Evolutionary conservation across 2,113 vertebrate genomes (phyloP).

Genomic region (Bostrychus sinensis): DNA sequence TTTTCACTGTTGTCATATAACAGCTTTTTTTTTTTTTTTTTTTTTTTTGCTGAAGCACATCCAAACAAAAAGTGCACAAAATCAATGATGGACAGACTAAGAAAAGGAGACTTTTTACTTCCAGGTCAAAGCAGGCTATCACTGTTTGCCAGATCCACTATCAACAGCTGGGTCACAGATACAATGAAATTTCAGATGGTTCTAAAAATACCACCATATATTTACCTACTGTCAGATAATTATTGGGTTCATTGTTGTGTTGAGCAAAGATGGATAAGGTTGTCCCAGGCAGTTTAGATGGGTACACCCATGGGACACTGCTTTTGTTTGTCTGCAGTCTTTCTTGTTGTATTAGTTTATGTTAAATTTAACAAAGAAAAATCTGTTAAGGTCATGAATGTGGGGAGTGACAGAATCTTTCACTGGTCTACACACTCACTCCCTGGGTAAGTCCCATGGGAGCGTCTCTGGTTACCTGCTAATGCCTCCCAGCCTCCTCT

Average conservation of each 20-base stretch:
- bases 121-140: constrained; percentile 57
- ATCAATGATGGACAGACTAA: constrained; percentile 10
- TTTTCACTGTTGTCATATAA: no score
- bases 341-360: constrained; percentile 47
- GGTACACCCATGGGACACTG: constrained; percentile 4
- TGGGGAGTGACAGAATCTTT: constrained; percentile 67
- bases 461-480: constrained; percentile 60
- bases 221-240: constrained; percentile 73
- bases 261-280: constrained; percentile 53
- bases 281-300: constrained; percentile 13
- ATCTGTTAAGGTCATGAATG: constrained; percentile 54
- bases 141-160: constrained; percentile 71
- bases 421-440: constrained; percentile 36
- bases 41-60: neutral
- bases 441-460: constrained; percentile 29
- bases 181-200: constrained; percentile 79
- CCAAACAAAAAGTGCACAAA: neutral
- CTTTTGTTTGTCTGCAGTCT: constrained; percentile 55
- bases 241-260: constrained; percentile 60
- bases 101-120: constrained; percentile 26
- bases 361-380: constrained; percentile 49
- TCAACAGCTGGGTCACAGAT: constrained; percentile 79
- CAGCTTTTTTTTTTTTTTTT: neutral
- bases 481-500: constrained; percentile 40
- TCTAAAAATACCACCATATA: constrained; percentile 81